Evolutionary conservation across 2,888 invertebrate species (phyloP).

Genomic region (Conchocele bisecta): DNA sequence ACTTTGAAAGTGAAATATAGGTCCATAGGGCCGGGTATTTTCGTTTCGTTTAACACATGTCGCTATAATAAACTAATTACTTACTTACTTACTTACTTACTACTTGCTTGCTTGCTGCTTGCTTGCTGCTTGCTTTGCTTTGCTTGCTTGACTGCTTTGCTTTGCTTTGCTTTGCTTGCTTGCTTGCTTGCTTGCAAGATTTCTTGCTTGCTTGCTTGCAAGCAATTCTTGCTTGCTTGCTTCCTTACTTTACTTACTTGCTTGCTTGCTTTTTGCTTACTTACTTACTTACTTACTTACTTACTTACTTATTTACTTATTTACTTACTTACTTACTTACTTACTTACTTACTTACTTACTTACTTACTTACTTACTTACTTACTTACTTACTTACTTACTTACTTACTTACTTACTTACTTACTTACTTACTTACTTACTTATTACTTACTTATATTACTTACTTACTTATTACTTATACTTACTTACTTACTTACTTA

Average conservation of each 20-base stretch:
- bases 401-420: conserved; percentile 51
- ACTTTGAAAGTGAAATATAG: too few relatives aligned
- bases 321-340: background rate
- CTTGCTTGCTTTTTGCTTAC: background rate
- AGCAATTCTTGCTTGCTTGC: background rate
- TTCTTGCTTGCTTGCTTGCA: background rate
- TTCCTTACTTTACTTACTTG: background rate
- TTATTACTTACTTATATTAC: background rate
- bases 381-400: conserved; percentile 45
- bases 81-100: conserved; percentile 46
- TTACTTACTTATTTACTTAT: background rate
- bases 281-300: background rate
- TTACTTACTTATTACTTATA: background rate
- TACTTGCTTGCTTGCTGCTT: too few relatives aligned
- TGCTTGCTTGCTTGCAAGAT: background rate
- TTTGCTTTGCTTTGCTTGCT: background rate
- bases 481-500: background rate
- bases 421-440: conserved; percentile 9
- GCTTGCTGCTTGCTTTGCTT: too few relatives aligned
- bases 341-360: conserved; percentile 28
- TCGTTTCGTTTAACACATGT: too few relatives aligned
- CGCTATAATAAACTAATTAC: conserved; percentile 21
- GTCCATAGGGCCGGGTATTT: too few relatives aligned
- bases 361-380: conserved; percentile 35
- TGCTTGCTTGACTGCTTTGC: conserved; percentile 14